phyloP scores from a whole-genome alignment of 2,888 invertebrate genomes.

The Idaea aversata region DNA sequence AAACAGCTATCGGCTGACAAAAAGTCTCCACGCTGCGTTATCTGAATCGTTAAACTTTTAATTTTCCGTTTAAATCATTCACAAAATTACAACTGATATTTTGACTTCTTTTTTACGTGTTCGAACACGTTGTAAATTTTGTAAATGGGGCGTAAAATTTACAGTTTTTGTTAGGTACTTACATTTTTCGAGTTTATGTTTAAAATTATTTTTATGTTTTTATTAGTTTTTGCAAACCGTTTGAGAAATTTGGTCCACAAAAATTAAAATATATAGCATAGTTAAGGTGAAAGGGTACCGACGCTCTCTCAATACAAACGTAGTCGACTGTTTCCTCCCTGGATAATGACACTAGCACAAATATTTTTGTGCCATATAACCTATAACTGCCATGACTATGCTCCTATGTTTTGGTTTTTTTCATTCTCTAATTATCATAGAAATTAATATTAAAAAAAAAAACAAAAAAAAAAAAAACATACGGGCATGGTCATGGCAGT shows the following conservation, averaged over 20 bases:
- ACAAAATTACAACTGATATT: conserved; percentile 4
- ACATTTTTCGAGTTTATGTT: not conserved
- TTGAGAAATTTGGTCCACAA: not conserved
- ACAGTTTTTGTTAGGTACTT: not conserved
- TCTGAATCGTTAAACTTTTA: conserved; percentile 20
- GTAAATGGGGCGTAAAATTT: not conserved
- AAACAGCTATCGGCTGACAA: not conserved
- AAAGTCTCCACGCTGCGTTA: conserved; percentile 10
- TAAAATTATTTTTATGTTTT: not conserved
- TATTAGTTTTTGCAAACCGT: not conserved
- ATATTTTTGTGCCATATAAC: no score
- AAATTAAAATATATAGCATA: no score
- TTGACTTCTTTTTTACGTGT: not conserved
- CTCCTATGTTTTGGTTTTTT: no score
- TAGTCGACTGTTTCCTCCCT: no score
- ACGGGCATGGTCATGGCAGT: no score
- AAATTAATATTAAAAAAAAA: no score
- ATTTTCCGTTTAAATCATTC: conserved; percentile 23
- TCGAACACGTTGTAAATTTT: not conserved
- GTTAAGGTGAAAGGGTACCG: no score
- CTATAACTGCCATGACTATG: no score
- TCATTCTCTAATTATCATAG: no score
- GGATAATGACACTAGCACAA: no score
- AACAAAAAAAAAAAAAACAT: no score
- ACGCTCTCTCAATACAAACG: no score